phyloP scores from a whole-genome alignment of 2,888 invertebrate species.

The Hanleya hanleyi region DNA sequence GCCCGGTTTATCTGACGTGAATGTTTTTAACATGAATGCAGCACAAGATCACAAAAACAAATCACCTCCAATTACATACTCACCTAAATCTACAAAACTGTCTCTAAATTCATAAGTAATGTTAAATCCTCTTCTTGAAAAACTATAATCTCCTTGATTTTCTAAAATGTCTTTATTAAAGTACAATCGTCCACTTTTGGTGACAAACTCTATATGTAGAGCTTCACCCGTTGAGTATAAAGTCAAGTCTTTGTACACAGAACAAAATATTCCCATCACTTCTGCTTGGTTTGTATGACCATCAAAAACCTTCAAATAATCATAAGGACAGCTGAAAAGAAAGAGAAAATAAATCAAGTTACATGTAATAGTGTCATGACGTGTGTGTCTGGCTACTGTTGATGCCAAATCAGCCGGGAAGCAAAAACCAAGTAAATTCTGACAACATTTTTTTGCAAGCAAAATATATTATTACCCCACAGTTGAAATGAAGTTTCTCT shows the following conservation, averaged over 20 bases:
- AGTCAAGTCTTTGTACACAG: conserved; percentile 96
- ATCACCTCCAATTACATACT: no score
- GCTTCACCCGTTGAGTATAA: conserved; percentile 94
- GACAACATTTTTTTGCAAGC: no score
- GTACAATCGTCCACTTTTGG: conserved; percentile 84
- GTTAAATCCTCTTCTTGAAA: conserved; percentile 97
- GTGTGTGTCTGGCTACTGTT: no score
- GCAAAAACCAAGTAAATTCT: no score
- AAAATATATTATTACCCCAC: no score
- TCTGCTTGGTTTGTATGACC: conserved; percentile 91
- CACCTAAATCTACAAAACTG: conserved; percentile 98
- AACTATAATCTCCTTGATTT: conserved; percentile 58
- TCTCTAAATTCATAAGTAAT: conserved; percentile 99
- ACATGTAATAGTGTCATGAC: no score
- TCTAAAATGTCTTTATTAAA: conserved; percentile 54
- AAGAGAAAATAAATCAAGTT: conserved; percentile 10
- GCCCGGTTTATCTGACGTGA: no score
- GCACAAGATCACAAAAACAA: no score
- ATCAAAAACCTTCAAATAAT: conserved; percentile 97
- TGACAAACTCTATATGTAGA: conserved; percentile 92
- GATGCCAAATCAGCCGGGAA: no score
- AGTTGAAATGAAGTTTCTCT: no score
- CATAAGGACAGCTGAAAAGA: conserved; percentile 93
- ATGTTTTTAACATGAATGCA: no score
- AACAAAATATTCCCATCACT: conserved; percentile 97